These are phyloP conservation scores for Xenopus tropicalis DNA, from an alignment of 2,113 vertebrate species.

Conservation along the genomic window UCB_Xtro_10.0 CM004444.2:100133001-100133500, in stretches of 20 bases:
- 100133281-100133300: slow-evolving; percentile 47
- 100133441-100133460: no score
- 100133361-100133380: slow-evolving; percentile 30
- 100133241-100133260: slow-evolving; percentile 54
- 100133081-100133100: slow-evolving; percentile 45
- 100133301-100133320: slow-evolving; percentile 51
- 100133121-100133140: slow-evolving; percentile 44
- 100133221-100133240: slow-evolving; percentile 50
- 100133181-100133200: slow-evolving; percentile 50
- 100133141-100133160: slow-evolving; percentile 35
- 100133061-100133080: slow-evolving; percentile 16
- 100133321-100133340: slow-evolving; percentile 44
- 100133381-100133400: slow-evolving; percentile 49
- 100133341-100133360: slow-evolving; percentile 52
- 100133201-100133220: slow-evolving; percentile 56
- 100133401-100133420: slow-evolving; percentile 38
- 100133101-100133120: slow-evolving; percentile 24
- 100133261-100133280: slow-evolving; percentile 52
- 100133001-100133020: no score
- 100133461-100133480: no score
- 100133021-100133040: no score
- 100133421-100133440: not conserved
- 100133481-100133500: no score
- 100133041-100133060: no score
- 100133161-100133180: slow-evolving; percentile 40